Percentiles rank a stretch among this genome's conserved stretches.
phyloP scores from a whole-genome alignment of 2,113 vertebrate species.

The Octodon degus region DNA sequence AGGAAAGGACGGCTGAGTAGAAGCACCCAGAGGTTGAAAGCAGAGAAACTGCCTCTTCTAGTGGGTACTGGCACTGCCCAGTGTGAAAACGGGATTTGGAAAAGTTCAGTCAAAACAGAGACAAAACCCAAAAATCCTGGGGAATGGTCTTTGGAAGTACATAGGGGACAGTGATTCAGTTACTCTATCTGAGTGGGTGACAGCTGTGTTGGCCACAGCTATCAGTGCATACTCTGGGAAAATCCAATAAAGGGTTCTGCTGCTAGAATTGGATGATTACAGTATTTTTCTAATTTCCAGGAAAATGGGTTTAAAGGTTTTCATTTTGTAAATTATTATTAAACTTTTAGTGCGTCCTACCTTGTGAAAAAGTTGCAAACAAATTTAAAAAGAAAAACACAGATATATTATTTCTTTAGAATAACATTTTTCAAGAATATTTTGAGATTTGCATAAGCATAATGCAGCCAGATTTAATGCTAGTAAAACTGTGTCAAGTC shows the following conservation, averaged over 20 bases:
- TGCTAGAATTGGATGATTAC: constrained; percentile 60
- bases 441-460: constrained; percentile 42
- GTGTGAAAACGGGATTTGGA: constrained; percentile 44
- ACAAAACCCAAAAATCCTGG: background rate
- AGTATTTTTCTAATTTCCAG: constrained; percentile 67
- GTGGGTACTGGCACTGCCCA: background rate
- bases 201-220: constrained; percentile 33
- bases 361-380: constrained; percentile 64
- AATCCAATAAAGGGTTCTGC: constrained; percentile 50
- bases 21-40: constrained; percentile 7
- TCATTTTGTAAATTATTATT: constrained; percentile 66
- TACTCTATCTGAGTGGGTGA: constrained; percentile 31
- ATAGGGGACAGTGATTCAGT: constrained; percentile 26
- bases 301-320: constrained; percentile 67
- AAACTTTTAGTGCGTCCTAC: constrained; percentile 53
- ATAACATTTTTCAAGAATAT: constrained; percentile 47
- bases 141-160: constrained; percentile 36
- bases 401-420: constrained; percentile 65
- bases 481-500: constrained; percentile 59
- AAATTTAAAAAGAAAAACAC: constrained; percentile 60
- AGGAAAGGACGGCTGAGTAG: constrained; percentile 6
- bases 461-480: constrained; percentile 45
- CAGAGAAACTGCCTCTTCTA: background rate
- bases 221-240: constrained; percentile 42
- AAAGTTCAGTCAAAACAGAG: constrained; percentile 53